These are phyloP conservation scores for Papio anubis DNA, from an alignment of 2,113 vertebrate species.

Conservation along the genomic window DNA sequence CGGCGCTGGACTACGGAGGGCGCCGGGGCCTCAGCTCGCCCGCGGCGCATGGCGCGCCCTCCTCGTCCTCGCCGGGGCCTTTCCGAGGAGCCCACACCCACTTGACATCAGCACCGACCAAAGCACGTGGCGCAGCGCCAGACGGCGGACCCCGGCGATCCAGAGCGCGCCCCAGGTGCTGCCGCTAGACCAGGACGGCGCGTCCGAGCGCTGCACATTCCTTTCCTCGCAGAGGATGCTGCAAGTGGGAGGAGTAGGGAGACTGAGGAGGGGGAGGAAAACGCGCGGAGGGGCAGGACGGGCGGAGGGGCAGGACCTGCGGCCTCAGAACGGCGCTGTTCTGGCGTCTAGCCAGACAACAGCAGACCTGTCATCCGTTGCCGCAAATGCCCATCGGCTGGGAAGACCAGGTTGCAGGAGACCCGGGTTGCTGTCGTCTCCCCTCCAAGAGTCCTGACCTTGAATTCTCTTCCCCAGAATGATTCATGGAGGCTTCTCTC, in stretches of 20 bases:
- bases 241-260: conserved; percentile 10
- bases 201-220: conserved; percentile 59
- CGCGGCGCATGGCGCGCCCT: conserved; percentile 75
- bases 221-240: conserved; percentile 69
- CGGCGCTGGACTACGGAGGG: not conserved
- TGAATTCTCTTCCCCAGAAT: conserved; percentile 59
- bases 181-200: conserved; percentile 25
- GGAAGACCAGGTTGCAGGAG: conserved; percentile 81
- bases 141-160: conserved; percentile 23
- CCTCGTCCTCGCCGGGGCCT: conserved; percentile 75
- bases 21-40: conserved; percentile 54
- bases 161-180: conserved; percentile 31
- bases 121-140: conserved; percentile 68
- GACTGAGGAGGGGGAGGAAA: conserved; percentile 48
- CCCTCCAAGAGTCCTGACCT: conserved; percentile 75
- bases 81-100: conserved; percentile 84
- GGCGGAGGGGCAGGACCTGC: conserved; percentile 58
- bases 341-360: conserved; percentile 81
- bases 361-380: conserved; percentile 83
- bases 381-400: conserved; percentile 83
- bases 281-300: not conserved
- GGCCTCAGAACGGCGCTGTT: conserved; percentile 28
- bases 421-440: conserved; percentile 70
- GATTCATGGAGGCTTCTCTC: conserved; percentile 13
- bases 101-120: conserved; percentile 82